Evolutionary conservation across 2,113 vertebrate species (phyloP).

Genomic region (Thymallus thymallus): DNA sequence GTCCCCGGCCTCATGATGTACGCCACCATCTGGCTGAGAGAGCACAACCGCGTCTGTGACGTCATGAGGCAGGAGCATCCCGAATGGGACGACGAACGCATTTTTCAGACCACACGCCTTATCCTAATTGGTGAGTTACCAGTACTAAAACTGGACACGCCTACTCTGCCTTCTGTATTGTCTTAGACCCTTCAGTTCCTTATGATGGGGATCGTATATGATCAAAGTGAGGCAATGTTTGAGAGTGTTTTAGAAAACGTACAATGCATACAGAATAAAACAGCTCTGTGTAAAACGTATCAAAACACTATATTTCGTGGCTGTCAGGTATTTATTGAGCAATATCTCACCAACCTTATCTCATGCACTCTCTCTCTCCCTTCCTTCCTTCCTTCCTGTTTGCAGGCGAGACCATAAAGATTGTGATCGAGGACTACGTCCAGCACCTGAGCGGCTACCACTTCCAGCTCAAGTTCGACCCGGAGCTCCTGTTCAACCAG

Average conservation of each 20-base stretch:
- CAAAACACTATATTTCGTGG: too few relatives aligned
- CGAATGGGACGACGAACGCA: conserved; percentile 82
- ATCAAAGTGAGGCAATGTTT: too few relatives aligned
- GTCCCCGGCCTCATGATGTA: conserved; percentile 89
- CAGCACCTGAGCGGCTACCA: conserved; percentile 87
- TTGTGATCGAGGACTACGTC: conserved; percentile 88
- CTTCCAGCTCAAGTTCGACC: conserved; percentile 87
- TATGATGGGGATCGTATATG: too few relatives aligned
- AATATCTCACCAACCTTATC: too few relatives aligned
- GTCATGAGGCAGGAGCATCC: conserved; percentile 79
- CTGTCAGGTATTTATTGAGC: too few relatives aligned
- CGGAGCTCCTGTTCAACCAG: conserved; percentile 82
- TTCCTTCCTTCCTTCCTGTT: background rate
- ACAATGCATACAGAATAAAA: too few relatives aligned
- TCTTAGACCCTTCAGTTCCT: too few relatives aligned
- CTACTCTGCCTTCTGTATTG: too few relatives aligned
- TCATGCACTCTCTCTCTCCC: too few relatives aligned
- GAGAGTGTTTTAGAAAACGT: too few relatives aligned
- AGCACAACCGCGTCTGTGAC: conserved; percentile 86
- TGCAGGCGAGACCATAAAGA: conserved; percentile 87
- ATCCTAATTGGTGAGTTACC: conserved; percentile 80
- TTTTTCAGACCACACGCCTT: conserved; percentile 83
- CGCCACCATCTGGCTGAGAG: conserved; percentile 84
- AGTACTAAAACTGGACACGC: too few relatives aligned
- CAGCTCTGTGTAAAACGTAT: too few relatives aligned